Conservation (phyloP, 2,797 vertebrate species). For the Garrulus glandarius region DNA sequence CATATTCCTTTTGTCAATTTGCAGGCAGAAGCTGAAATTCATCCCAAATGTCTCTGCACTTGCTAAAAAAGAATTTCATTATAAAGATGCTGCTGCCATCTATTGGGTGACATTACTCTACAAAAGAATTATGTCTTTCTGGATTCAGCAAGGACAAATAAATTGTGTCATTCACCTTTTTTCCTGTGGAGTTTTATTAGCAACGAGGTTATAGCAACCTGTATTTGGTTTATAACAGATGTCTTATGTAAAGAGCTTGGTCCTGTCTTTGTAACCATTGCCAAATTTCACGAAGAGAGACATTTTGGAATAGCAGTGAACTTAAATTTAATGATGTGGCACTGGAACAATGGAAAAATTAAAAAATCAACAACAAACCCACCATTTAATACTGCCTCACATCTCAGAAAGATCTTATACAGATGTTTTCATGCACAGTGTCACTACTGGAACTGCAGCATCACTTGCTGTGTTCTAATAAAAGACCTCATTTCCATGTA, state of each 20-base stretch:
- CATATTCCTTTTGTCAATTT: background rate
- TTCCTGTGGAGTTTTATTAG: background rate
- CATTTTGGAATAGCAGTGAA: background rate
- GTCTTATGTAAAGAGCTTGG: background rate
- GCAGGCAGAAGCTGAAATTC: conserved; percentile 25
- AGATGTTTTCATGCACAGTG: background rate
- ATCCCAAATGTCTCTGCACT: background rate
- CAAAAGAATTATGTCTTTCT: background rate
- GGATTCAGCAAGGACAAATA: background rate
- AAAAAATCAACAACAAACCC: background rate
- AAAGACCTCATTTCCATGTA: conserved; percentile 12
- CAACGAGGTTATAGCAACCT: background rate
- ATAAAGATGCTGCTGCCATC: conserved; percentile 63
- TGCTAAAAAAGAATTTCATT: conserved; percentile 2
- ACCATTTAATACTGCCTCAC: background rate
- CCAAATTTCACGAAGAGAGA: background rate
- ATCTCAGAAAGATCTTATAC: background rate
- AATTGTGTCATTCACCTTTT: background rate
- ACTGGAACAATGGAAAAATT: background rate
- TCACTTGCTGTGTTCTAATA: background rate
- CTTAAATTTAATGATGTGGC: background rate
- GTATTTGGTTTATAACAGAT: background rate
- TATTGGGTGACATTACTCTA: conserved; percentile 22
- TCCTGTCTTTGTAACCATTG: background rate
- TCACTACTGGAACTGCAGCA: background rate